Base-by-base conservation (phyloP, 2,113 vertebrate species). In the Calonectris borealis region DNA sequence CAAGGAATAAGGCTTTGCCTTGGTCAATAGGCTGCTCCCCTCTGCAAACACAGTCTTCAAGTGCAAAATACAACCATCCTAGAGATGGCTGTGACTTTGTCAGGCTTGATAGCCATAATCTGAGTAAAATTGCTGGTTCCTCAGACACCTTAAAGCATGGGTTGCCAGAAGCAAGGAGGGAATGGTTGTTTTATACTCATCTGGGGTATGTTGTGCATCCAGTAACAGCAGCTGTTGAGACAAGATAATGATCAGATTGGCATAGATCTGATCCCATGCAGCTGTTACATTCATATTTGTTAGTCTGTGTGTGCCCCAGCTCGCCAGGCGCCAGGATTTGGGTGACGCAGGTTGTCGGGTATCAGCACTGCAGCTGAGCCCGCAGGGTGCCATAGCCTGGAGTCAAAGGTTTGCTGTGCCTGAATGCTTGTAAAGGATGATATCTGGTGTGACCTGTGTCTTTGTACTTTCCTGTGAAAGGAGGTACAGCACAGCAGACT, bases 81-180 rank as follows among this genome's bases (percentile, higher is more conserved):
- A 32, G 38, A 58, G 36, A 11, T 58, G 55, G 11, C 26, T 93
- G 48, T 64, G 52, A 38, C 49, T 72, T 83, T 58, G 20, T 87
- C 66, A 85, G 49, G 32, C 31, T 87, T 22, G 10, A 38, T n/a
- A 86, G 38, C 26, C 27, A 7, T 51, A n/a, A 48, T 49, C 40
- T 36, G 44, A 4, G 31, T 85, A 69, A 76, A 84, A 62, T 25
- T 10, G 2, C 42, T 36, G 21, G 13, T 76, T 71, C 49, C 38
- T 76, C 17, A n/a, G 16, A n/a, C 19, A 51, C 25, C 34, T 76
- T 68, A 52, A 83, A 72, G 48, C 32, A 51, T 0, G 0, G 12
- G 29, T 71, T 82, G 18, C 44, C 44, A 60, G 79, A 60, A 93
- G 26, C 52, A 64, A 87, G 61, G 55, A 76, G 52, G n/a, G 70